Conservation (phyloP, 1,140 invertebrate species). For the Solen grandis region DNA sequence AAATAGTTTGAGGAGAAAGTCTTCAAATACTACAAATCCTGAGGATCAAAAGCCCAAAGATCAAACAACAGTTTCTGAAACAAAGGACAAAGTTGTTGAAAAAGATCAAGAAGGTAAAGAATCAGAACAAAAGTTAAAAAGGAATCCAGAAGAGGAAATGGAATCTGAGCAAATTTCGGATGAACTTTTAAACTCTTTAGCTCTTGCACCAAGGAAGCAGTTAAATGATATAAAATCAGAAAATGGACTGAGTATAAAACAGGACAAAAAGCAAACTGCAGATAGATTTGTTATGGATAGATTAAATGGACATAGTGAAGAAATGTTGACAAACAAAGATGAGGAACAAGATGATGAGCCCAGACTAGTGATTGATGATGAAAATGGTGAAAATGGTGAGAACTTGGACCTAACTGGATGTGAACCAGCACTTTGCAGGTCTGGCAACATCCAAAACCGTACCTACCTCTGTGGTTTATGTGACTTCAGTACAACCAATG, state of each 20-base stretch:
- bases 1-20: slow-evolving; percentile 50
- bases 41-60: slow-evolving; percentile 23
- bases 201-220: slow-evolving; percentile 27
- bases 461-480: slow-evolving; percentile 71
- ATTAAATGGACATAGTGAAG: slow-evolving; percentile 47
- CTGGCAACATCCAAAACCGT: slow-evolving; percentile 73
- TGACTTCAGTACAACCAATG: slow-evolving; percentile 69
- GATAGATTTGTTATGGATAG: slow-evolving; percentile 45
- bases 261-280: slow-evolving; percentile 36
- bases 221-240: not conserved
- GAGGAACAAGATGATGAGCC: slow-evolving; percentile 61
- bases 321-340: slow-evolving; percentile 38
- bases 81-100: not conserved
- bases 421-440: slow-evolving; percentile 42
- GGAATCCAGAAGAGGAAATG: slow-evolving; percentile 12
- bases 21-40: slow-evolving; percentile 34
- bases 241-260: slow-evolving; percentile 16
- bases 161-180: slow-evolving; percentile 34
- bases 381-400: slow-evolving; percentile 23
- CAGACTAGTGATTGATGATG: slow-evolving; percentile 63
- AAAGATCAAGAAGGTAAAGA: not conserved
- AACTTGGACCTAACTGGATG: slow-evolving; percentile 44
- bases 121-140: no score
- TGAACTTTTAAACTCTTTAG: slow-evolving; percentile 27
- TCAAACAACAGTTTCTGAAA: slow-evolving; percentile 14